Evolutionary conservation across 2,888 invertebrate species (phyloP).

Genomic region (Ashinkailepas kermadecensis): DNA sequence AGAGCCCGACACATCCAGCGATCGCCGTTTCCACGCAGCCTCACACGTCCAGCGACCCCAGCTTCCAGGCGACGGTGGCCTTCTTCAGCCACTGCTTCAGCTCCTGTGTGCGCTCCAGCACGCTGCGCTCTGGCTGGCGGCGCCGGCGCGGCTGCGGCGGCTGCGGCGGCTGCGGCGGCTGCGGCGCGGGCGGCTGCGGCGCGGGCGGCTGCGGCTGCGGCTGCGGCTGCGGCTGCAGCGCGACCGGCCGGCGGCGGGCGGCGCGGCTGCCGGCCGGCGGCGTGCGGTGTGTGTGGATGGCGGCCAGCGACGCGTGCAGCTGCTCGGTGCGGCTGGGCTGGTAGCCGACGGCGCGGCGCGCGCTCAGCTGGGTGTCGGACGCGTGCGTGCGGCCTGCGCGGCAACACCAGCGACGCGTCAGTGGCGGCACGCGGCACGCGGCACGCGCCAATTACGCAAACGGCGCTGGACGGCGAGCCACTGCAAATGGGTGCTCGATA

Average conservation of each 20-base stretch:
- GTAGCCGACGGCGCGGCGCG: not conserved
- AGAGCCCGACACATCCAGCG: too few species aligned
- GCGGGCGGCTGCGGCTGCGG: slow-evolving; percentile 38
- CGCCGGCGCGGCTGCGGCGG: not conserved
- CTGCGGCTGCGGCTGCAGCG: slow-evolving; percentile 29
- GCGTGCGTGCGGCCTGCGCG: not conserved
- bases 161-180: slow-evolving; percentile 37
- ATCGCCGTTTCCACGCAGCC: not conserved
- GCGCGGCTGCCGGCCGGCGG: slow-evolving; percentile 36
- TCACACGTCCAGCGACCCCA: slow-evolving; percentile 15
- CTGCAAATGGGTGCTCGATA: too few species aligned
- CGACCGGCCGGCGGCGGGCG: slow-evolving; percentile 35
- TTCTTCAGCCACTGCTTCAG: slow-evolving; percentile 9
- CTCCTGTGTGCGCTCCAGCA: slow-evolving; percentile 3
- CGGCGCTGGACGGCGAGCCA: too few species aligned
- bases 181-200: not conserved
- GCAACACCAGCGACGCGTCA: too few species aligned
- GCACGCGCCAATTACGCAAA: too few species aligned
- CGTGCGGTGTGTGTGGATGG: slow-evolving; percentile 28
- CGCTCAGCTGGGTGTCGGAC: not conserved
- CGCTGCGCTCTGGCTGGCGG: not conserved
- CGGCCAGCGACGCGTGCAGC: slow-evolving; percentile 13
- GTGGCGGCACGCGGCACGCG: too few species aligned
- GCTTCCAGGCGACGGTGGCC: slow-evolving; percentile 13
- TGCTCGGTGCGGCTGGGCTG: slow-evolving; percentile 5